phyloP scores from a whole-genome alignment of 2,113 vertebrate genomes.

The Eretmochelys imbricata region DNA sequence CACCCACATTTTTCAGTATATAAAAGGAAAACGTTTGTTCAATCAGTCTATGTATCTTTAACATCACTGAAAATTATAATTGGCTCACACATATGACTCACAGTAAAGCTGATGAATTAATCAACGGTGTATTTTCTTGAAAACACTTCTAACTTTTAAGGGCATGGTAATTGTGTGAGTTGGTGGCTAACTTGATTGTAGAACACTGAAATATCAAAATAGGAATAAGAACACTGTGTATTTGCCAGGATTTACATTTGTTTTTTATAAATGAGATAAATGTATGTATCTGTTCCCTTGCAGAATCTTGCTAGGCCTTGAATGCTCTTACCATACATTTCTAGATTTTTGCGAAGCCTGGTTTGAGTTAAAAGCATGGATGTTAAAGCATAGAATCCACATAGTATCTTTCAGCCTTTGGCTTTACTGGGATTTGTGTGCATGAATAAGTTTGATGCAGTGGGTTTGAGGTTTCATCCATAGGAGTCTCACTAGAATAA shows the following conservation, averaged over 20 bases:
- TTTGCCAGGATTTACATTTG: neutral
- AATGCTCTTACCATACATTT: neutral
- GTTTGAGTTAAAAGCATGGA: neutral
- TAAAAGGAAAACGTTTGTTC: neutral
- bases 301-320: neutral
- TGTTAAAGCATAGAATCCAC: neutral
- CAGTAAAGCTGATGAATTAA: neutral
- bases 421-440: neutral
- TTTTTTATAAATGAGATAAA: neutral
- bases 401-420: neutral
- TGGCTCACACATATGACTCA: neutral
- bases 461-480: neutral
- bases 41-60: neutral
- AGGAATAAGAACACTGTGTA: neutral
- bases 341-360: neutral
- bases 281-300: neutral
- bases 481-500: neutral
- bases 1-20: neutral
- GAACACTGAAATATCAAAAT: neutral
- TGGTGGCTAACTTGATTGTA: neutral
- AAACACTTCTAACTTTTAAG: neutral
- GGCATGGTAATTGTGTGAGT: neutral
- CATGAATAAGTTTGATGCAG: neutral
- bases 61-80: neutral
- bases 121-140: neutral